A percentile compares a stretch with the other conserved stretches of the same genome.
Conservation (phyloP, 2,113 vertebrate species). For the Ploceus nigricollis region DNA sequence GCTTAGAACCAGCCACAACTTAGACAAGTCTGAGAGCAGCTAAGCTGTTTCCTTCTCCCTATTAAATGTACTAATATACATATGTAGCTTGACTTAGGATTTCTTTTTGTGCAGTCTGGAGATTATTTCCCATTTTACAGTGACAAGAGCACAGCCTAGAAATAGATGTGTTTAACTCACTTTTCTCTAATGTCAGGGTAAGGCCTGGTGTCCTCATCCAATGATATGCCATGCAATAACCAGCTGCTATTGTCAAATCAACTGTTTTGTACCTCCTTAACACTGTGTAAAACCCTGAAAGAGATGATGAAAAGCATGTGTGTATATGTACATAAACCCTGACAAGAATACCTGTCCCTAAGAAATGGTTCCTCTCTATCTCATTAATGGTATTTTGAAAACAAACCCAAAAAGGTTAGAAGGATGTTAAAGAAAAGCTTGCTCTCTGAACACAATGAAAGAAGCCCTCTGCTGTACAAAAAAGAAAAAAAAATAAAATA, state of each 20-base stretch:
- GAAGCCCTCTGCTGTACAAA: not conserved
- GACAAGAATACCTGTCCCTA: not conserved
- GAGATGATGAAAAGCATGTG: not conserved
- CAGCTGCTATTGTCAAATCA: not conserved
- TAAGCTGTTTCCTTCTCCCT: not conserved
- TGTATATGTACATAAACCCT: not conserved
- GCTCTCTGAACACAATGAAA: not conserved
- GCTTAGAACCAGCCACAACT: not conserved
- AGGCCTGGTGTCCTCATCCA: not conserved
- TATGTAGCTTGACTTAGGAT: not conserved
- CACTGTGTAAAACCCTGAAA: not conserved
- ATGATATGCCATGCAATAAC: not conserved
- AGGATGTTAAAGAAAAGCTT: not conserved
- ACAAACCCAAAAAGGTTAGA: not conserved
- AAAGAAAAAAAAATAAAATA: not conserved
- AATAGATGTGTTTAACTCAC: not conserved
- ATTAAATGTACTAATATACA: not conserved
- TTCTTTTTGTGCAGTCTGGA: not conserved
- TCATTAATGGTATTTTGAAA: not conserved
- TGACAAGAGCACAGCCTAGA: not conserved
- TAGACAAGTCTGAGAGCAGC: not conserved
- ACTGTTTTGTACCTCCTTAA: not conserved
- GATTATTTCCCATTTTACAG: not conserved
- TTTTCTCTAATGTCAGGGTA: not conserved
- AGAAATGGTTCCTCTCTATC: not conserved